phyloP scores from a whole-genome alignment of 2,888 invertebrate genomes.

The Lepetodrilus schrolli region DNA sequence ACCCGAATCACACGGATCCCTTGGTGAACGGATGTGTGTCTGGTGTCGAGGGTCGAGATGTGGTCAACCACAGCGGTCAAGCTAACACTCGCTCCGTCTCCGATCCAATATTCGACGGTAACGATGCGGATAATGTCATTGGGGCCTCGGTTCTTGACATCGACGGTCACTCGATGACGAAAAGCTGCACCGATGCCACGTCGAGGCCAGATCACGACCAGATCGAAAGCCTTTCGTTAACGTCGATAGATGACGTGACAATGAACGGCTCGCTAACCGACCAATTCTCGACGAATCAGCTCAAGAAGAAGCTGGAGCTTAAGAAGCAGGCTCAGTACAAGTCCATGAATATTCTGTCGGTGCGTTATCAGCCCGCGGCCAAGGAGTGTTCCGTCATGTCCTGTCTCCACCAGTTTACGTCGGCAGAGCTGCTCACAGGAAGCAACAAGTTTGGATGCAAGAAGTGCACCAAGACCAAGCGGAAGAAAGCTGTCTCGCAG shows the following conservation, averaged over 20 bases:
- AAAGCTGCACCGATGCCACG: neutral
- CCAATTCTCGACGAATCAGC: slow-evolving; percentile 33
- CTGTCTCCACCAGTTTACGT: slow-evolving; percentile 93
- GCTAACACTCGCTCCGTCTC: neutral
- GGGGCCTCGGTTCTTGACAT: neutral
- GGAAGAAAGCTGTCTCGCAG: slow-evolving; percentile 36
- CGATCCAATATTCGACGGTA: neutral
- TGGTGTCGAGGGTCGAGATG: neutral
- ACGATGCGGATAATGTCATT: neutral
- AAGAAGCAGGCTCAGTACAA: slow-evolving; percentile 39
- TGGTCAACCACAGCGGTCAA: neutral
- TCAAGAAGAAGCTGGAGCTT: slow-evolving; percentile 33
- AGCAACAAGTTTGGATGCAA: slow-evolving; percentile 95
- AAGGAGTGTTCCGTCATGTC: slow-evolving; percentile 82
- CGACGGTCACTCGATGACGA: neutral
- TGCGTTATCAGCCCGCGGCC: slow-evolving; percentile 78
- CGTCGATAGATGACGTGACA: neutral
- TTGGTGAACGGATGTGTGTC: neutral
- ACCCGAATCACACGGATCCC: neutral
- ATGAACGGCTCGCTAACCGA: neutral
- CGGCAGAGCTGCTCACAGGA: slow-evolving; percentile 90
- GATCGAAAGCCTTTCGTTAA: neutral
- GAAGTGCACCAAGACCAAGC: slow-evolving; percentile 81
- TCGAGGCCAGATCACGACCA: neutral
- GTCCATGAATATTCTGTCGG: slow-evolving; percentile 62